Evolutionary conservation across 2,797 vertebrate species (phyloP), one percentile per base, ranked within the genome.

Genomic region (Bucorvus abyssinicus): DNA sequence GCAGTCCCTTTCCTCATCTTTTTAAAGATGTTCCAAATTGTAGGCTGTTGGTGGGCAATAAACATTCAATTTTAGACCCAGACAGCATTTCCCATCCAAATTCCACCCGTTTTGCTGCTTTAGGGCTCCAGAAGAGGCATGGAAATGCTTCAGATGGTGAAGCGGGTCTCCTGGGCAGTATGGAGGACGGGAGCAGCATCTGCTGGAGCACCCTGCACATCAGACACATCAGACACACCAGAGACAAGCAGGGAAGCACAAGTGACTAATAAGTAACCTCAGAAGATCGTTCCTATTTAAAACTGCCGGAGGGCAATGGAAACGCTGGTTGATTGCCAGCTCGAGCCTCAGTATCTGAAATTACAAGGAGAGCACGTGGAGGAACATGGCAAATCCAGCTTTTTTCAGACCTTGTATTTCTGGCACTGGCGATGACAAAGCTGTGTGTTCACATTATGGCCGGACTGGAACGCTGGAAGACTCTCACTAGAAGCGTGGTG

Each of bases 371-470:
- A 79, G 36, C 40, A 73, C 3, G 22, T 68, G 45, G 56, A 85
- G 88, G 27, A 87, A 45, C 5, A 9, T 40, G 53, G 88, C 75
- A 84, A 84, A 95, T 82, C 74, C 0, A 87, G 90, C 49, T 91
- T 94, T 95, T 95, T 90, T 21, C 96, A 90, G 78, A 44, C 10
- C 64, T 64, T 63, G 3, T 79, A 68, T 92, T 94, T 93, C 81
- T 69, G 80, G 64, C 75, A 64, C 32, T 29, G 7, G 9, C 36
- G 68, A 80, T 75, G 90, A 44, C 77, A 90, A n/a, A 83, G 64
- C 78, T 78, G n/a, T 29, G 40, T 75, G 76, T 21, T 84, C 56
- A 44, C 71, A 16, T 89, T 68, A 38, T 16, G 36, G 78, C 49
- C 77, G 77, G 60, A 81, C 57, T 20, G 34, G 74, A 89, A 60